Conservation (phyloP, 2,888 invertebrate species). For the Calliopum simillimum region DNA sequence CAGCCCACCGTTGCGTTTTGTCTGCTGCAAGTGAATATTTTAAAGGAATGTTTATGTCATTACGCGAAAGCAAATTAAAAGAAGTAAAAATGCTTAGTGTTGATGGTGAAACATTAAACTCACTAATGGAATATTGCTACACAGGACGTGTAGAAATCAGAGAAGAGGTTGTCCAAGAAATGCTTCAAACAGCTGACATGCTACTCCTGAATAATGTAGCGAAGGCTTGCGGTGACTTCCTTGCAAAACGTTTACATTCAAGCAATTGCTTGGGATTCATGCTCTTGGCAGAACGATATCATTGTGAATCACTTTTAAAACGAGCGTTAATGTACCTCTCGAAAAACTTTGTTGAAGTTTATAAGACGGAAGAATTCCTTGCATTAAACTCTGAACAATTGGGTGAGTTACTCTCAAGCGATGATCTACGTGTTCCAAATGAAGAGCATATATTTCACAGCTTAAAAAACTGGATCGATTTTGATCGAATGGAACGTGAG, state of each 20-base stretch:
- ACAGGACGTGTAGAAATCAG: conserved; percentile 82
- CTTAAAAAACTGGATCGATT: conserved; percentile 87
- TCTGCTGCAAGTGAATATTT: too few species aligned
- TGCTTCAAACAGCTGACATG: conserved; percentile 88
- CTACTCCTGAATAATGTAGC: conserved; percentile 88
- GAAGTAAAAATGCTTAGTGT: too few species aligned
- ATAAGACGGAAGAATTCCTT: conserved; percentile 64
- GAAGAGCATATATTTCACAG: conserved; percentile 93
- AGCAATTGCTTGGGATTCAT: too few species aligned
- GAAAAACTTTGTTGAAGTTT: conserved; percentile 84
- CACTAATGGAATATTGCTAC: conserved; percentile 90
- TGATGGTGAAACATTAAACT: conserved; percentile 86
- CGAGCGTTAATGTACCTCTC: conserved; percentile 87
- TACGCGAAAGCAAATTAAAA: too few species aligned
- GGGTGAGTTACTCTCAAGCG: conserved; percentile 81
- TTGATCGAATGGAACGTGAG: conserved; percentile 79
- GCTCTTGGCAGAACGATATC: too few species aligned
- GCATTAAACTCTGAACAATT: conserved; percentile 80
- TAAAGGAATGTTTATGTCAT: too few species aligned
- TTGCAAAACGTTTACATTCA: too few species aligned
- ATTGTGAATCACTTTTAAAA: conserved; percentile 82
- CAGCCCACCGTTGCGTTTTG: too few species aligned
- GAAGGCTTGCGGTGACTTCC: conserved; percentile 88
- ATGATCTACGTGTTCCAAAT: conserved; percentile 91
- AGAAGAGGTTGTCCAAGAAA: conserved; percentile 91